Conservation (phyloP, 1,140 invertebrate species). For the Acyrthosiphon pisum region DNA sequence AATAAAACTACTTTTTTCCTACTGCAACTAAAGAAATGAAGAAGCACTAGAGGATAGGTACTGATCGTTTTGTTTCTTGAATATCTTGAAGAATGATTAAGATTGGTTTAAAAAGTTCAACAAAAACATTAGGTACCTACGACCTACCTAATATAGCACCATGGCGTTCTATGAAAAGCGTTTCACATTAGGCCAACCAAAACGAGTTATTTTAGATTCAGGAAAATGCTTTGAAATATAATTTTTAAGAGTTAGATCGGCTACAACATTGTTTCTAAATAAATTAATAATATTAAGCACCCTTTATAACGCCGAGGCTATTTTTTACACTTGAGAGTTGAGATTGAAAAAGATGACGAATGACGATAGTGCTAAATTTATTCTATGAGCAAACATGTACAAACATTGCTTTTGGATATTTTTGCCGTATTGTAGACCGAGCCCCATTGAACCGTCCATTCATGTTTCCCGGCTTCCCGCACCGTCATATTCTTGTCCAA, state of each 20-base stretch:
- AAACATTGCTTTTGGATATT: conserved; percentile 51
- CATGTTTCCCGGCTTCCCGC: conserved; percentile 40
- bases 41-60: no score
- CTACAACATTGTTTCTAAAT: neutral
- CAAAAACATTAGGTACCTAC: conserved; percentile 7
- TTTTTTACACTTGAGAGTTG: neutral
- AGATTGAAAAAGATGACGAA: neutral
- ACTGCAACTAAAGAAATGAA: neutral
- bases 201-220: neutral
- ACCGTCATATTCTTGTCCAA: conserved; percentile 58
- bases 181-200: conserved; percentile 4
- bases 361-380: conserved; percentile 21
- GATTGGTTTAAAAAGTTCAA: neutral
- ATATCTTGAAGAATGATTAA: neutral
- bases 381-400: conserved; percentile 47
- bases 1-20: neutral
- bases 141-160: no score
- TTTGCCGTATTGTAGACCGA: conserved; percentile 2
- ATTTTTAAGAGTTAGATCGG: no score
- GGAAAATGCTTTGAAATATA: neutral
- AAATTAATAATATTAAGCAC: conserved; percentile 14
- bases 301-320: neutral
- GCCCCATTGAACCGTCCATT: conserved; percentile 42
- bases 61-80: neutral
- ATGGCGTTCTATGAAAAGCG: no score